Percentiles rank a stretch among this genome's conserved stretches.
Evolutionary conservation across 2,113 vertebrate species (phyloP).

Genomic region (Pomatorhinus ruficollis): DNA sequence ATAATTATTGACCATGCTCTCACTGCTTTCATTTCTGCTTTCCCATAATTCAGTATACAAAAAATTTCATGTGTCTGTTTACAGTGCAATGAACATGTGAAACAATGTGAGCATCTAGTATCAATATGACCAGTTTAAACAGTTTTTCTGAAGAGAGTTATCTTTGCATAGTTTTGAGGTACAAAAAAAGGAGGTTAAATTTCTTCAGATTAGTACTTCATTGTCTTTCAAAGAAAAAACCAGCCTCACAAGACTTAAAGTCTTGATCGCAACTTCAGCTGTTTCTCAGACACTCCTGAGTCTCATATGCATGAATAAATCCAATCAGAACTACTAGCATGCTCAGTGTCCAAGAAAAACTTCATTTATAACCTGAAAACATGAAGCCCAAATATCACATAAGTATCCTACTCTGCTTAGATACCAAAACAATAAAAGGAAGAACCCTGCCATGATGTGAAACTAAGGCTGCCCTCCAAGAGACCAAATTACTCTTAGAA

Average conservation of each 20-base stretch:
- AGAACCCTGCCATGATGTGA: conserved; percentile 12
- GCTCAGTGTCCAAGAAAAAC: conserved; percentile 46
- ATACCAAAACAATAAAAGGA: conserved; percentile 15
- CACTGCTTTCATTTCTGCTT: background rate
- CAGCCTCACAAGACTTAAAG: background rate
- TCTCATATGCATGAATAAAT: background rate
- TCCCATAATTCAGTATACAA: background rate
- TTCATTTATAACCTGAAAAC: conserved; percentile 57
- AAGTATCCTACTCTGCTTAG: conserved; percentile 30
- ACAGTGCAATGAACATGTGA: background rate
- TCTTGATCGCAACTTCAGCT: background rate
- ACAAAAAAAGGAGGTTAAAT: background rate
- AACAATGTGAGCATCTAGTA: background rate
- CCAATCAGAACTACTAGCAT: conserved; percentile 10
- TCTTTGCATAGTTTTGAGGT: background rate
- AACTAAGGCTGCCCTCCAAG: background rate
- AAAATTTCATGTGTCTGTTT: background rate
- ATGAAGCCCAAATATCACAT: conserved; percentile 28
- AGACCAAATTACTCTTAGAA: conserved; percentile 49
- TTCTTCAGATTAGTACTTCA: background rate
- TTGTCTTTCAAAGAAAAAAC: background rate
- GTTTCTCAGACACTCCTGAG: background rate
- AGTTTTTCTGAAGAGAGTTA: background rate
- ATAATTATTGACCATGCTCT: background rate
- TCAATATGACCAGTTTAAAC: background rate